A percentile compares a stretch with the other conserved stretches of the same genome.
Evolutionary conservation across 2,888 invertebrate genomes (phyloP).

Genomic region (Priocnemis perturbator): DNA sequence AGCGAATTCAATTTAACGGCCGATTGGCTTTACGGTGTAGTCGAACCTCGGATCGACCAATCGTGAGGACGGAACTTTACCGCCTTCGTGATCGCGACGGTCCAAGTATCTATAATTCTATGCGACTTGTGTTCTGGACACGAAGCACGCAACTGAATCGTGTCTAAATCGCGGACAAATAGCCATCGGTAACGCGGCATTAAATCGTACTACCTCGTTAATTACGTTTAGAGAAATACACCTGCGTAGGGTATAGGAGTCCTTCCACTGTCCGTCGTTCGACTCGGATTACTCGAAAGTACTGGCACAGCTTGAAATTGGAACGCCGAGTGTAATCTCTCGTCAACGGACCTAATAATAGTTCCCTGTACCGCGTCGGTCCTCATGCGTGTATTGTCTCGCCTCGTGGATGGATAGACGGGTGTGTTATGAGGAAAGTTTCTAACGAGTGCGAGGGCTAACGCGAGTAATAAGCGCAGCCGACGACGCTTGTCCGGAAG

Average conservation of each 20-base stretch:
- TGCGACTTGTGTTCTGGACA: too few relatives aligned
- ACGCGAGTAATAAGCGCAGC: too few relatives aligned
- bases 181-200: slow-evolving; percentile 11
- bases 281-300: background rate
- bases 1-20: slow-evolving; percentile 14
- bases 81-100: too few relatives aligned
- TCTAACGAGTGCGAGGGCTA: too few relatives aligned
- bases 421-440: too few relatives aligned
- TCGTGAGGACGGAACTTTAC: too few relatives aligned
- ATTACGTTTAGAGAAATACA: slow-evolving; percentile 1
- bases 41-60: background rate
- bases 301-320: slow-evolving; percentile 2
- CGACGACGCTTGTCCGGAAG: too few relatives aligned
- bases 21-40: background rate
- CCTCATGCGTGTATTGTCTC: background rate
- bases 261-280: too few relatives aligned
- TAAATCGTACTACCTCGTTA: background rate
- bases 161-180: slow-evolving; percentile 3
- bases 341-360: background rate
- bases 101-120: too few relatives aligned
- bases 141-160: background rate
- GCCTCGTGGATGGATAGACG: too few relatives aligned
- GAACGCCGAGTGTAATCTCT: background rate
- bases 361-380: background rate
- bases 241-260: background rate